Percentiles rank a stretch among this genome's conserved stretches.
These are phyloP conservation scores for Drosophila sordidula DNA, from an alignment of 2,888 invertebrate species.

Conservation along the genomic window DNA sequence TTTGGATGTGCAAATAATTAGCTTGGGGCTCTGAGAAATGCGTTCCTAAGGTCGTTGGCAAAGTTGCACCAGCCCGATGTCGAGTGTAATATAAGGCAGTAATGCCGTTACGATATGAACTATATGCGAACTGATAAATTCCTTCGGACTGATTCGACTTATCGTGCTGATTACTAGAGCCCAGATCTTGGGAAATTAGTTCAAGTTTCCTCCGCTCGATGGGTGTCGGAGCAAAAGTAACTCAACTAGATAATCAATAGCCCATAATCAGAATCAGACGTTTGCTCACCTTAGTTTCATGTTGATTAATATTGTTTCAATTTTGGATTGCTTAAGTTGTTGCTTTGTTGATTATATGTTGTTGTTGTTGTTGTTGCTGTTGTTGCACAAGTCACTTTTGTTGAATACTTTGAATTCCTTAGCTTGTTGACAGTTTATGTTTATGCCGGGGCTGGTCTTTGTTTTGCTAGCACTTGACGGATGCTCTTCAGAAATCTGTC, in stretches of 20 bases:
- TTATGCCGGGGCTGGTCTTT: constrained; percentile 44
- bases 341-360: not conserved
- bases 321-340: constrained; percentile 44
- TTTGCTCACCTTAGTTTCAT: constrained; percentile 79
- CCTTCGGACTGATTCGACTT: constrained; percentile 39
- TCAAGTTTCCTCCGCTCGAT: not conserved
- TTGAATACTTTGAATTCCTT: constrained; percentile 58
- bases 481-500: constrained; percentile 46
- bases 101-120: constrained; percentile 7
- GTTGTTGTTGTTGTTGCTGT: not conserved
- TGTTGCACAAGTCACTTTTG: constrained; percentile 37
- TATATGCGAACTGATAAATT: not conserved
- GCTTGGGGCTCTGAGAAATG: not conserved
- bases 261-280: constrained; percentile 1
- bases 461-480: constrained; percentile 63
- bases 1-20: constrained; percentile 22
- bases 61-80: not conserved
- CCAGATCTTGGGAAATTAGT: not conserved
- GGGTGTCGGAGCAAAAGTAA: not conserved
- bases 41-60: not conserved
- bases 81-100: constrained; percentile 15
- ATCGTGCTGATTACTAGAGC: constrained; percentile 50
- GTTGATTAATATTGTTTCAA: constrained; percentile 67
- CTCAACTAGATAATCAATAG: not conserved
- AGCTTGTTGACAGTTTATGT: constrained; percentile 54